Evolutionary conservation across 2,888 invertebrate genomes (phyloP), one percentile per base, ranked within the genome.

Genomic region (Lycocerus yunnanus): DNA sequence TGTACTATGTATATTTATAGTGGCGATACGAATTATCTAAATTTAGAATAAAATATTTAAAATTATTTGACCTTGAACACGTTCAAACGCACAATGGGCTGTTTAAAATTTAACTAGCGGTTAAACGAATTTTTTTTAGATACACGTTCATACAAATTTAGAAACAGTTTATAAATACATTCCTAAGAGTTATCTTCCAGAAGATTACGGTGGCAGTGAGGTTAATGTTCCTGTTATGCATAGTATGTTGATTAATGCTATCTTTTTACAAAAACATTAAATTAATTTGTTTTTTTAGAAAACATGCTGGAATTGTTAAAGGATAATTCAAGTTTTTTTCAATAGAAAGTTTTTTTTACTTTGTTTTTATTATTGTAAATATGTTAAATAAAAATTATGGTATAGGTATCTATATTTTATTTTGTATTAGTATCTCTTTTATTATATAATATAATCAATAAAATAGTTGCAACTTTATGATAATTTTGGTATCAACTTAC

Each of bases 131-230:
- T 61, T 21, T 9, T 70, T 70, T 65, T 65, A 70, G 70, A 65
- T 65, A n/a, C 43, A 70, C 10, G 20, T 65, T 43, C 70, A 70
- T 14, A 43, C 63, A n/a, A 27, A 15, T 43, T 18, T 70, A 6
- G 70, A 70, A 65, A 15, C 65, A 43, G 27, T 70, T 11, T 16
- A 24, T 27, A 65, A 70, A 63, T 43, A 65, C 70, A 18, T 70
- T 58, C 70, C 70, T 15, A 15, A 65, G 27, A 15, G 6, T 65
- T 15, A 14, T 15, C 58, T 70, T 18, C 65, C 65, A 14, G 27
- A 70, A 20, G 70, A 70, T 65, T 70, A 65, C 58, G 70, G 70
- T 27, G 70, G 70, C 13, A 60, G 65, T 24, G 58, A 70, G 11
- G 16, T 43, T n/a, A 43, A 63, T 9, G 11, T 65, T 14, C 9